phyloP scores from a whole-genome alignment of 2,888 invertebrate species.

The Cartodere bifasciata region DNA sequence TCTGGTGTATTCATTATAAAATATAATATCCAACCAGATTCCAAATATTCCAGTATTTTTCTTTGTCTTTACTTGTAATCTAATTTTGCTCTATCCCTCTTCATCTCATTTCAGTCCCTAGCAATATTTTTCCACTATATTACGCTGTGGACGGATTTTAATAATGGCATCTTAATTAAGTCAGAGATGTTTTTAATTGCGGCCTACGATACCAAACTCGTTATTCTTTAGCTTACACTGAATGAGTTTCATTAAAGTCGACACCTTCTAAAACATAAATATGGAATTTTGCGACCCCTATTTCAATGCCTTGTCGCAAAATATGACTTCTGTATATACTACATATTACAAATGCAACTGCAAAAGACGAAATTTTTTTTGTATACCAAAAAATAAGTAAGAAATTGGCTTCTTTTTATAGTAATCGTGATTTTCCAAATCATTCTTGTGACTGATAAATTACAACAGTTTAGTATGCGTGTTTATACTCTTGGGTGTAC shows the following conservation, averaged over 20 bases:
- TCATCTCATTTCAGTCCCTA: constrained; percentile 6
- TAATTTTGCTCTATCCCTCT: constrained; percentile 15
- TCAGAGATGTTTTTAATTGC: constrained; percentile 36
- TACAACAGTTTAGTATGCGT: constrained; percentile 22
- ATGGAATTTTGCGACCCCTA: constrained; percentile 20
- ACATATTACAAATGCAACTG: no score
- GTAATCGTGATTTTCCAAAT: no score
- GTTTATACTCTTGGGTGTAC: constrained; percentile 13
- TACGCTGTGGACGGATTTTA: constrained; percentile 28
- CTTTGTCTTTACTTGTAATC: constrained; percentile 23
- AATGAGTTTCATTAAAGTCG: constrained; percentile 33
- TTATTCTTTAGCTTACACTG: constrained; percentile 30
- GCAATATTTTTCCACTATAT: no score
- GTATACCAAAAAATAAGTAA: no score
- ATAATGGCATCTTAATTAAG: constrained; percentile 37
- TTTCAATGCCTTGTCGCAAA: no score
- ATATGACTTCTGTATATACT: no score
- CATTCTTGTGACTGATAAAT: no score
- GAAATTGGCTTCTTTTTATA: no score
- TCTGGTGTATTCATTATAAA: constrained; percentile 32
- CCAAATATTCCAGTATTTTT: constrained; percentile 27
- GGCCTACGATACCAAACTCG: constrained; percentile 27
- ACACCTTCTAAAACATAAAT: constrained; percentile 35
- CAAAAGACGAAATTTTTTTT: no score
- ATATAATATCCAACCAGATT: constrained; percentile 31